phyloP scores from a whole-genome alignment of 2,888 invertebrate genomes.

The Trissolcus brochymenae region DNA sequence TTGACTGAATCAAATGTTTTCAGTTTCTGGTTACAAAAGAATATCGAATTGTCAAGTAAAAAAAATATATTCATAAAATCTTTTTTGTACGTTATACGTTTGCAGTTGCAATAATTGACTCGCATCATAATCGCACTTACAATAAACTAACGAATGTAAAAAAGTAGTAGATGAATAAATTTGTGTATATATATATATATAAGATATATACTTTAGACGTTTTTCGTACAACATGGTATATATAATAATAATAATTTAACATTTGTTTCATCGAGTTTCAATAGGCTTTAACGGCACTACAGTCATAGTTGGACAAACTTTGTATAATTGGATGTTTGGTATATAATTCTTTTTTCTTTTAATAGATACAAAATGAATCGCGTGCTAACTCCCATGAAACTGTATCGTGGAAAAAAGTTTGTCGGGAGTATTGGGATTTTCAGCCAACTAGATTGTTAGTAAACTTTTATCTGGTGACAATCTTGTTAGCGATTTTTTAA shows the following conservation, averaged over 20 bases:
- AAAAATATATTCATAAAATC: constrained; percentile 52
- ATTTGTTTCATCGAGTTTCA: constrained; percentile 15
- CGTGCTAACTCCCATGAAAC: neutral
- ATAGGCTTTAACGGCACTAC: constrained; percentile 22
- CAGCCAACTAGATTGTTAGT: neutral
- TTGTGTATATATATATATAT: constrained; percentile 9
- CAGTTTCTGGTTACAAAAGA: constrained; percentile 26
- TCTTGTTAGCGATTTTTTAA: neutral
- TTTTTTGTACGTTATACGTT: constrained; percentile 25
- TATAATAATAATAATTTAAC: constrained; percentile 10
- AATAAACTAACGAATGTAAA: constrained; percentile 29
- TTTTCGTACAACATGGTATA: constrained; percentile 4
- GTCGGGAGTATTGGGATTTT: no score
- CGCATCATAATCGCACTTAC: constrained; percentile 40
- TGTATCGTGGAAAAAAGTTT: neutral
- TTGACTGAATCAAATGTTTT: constrained; percentile 38
- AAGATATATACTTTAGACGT: constrained; percentile 10
- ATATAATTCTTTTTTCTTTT: neutral
- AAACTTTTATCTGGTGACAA: neutral
- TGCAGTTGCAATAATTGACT: constrained; percentile 42
- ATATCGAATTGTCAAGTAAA: constrained; percentile 36
- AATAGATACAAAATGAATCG: neutral
- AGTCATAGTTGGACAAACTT: constrained; percentile 22
- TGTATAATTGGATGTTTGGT: constrained; percentile 30
- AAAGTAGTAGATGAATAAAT: neutral